Base-by-base conservation (phyloP, 2,797 vertebrate genomes). In the Mareca strepera region DNA sequence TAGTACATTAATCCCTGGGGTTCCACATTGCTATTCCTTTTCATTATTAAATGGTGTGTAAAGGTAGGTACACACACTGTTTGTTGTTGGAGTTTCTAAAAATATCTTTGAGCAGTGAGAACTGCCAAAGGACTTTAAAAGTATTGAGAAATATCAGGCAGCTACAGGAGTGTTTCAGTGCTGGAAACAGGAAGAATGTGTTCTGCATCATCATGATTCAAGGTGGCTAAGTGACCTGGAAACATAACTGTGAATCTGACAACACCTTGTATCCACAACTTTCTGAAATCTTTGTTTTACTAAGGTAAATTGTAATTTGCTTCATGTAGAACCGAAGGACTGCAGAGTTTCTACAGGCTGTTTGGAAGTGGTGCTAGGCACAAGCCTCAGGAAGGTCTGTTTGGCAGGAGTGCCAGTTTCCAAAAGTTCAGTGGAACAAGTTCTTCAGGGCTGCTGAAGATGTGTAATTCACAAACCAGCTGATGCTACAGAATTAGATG, bases 101-200 rank as follows among this genome's bases (percentile, higher is more conserved):
- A 91, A 67, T 68, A 92, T 33, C 52, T 25, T 37, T 35, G 68
- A 75, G 73, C 31, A 41, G 18, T 12, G 23, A 83, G 55, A 68
- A 37, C 66, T 93, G 85, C 73, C 58, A 86, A 63, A 81, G 55
- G 74, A 69, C 66, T 92, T 16, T 20, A 4, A 43, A 70, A 43
- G 31, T 59, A 21, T 81, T 2, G 3, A 79, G 73, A 91, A 92
- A 74, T 74, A 44, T 25, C 17, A n/a, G 41, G 62, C 41, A 74
- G 52, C 81, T 91, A 81, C 33, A 82, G 85, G 68, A 94, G 69
- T 1, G 1, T 66, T 83, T 25, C 81, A 88, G 46, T 52, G 26
- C 41, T 92, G 74, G 92, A 84, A 92, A 66, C 29, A 72, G 75
- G 69, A 94, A 80, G 78, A 91, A 72, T 52, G 70, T 78, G 64